Percentiles rank a stretch among this genome's conserved stretches.
Conservation (phyloP, 1,140 invertebrate genomes). For the Odontomachus brunneus region DNA sequence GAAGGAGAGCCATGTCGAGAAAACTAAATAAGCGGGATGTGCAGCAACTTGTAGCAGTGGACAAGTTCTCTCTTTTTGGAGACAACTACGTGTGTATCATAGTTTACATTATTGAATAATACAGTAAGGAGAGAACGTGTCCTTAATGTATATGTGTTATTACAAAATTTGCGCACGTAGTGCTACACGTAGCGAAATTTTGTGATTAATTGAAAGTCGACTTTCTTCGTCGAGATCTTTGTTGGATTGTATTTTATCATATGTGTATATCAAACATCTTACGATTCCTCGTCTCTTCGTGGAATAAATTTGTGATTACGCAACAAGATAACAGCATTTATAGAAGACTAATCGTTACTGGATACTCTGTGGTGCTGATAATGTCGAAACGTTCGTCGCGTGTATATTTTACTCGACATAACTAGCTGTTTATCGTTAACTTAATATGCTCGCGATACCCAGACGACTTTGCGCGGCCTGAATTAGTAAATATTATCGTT, state of each 20-base stretch:
- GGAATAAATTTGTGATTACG: constrained; percentile 10
- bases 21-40: background rate
- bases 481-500: constrained; percentile 57
- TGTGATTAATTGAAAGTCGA: background rate
- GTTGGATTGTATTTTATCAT: background rate
- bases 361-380: constrained; percentile 32
- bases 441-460: constrained; percentile 43
- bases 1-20: background rate
- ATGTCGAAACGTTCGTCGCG: background rate
- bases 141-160: too few species aligned
- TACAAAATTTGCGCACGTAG: background rate
- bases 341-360: background rate
- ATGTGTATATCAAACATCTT: background rate
- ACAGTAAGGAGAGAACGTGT: background rate
- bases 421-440: constrained; percentile 41
- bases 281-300: constrained; percentile 4
- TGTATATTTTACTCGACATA: constrained; percentile 35
- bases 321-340: constrained; percentile 4
- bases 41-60: background rate
- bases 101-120: background rate
- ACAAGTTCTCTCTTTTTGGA: constrained; percentile 19
- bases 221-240: background rate
- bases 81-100: background rate
- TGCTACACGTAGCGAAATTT: background rate
- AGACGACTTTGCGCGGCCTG: constrained; percentile 20